Percentiles rank a stretch among this genome's conserved stretches.
Conservation (phyloP, 2,113 vertebrate genomes). For the Sebastes schlegelii region DNA sequence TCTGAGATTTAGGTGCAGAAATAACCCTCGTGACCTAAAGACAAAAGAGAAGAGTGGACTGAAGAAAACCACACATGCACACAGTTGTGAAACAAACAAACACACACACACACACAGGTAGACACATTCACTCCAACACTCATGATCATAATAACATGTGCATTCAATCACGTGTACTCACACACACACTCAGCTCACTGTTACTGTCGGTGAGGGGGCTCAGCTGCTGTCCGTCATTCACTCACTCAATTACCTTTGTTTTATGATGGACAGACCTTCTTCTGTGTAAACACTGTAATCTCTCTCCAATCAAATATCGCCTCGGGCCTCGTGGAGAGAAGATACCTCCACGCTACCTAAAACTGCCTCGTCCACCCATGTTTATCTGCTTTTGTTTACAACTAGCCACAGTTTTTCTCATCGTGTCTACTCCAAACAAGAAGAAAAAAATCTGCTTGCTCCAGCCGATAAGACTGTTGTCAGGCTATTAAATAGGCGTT, state of each 20-base stretch:
- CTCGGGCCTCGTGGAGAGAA: not conserved
- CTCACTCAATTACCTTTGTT: constrained; percentile 40
- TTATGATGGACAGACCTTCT: constrained; percentile 46
- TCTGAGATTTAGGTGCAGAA: not conserved
- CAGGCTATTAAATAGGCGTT: no score
- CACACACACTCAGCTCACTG: not conserved
- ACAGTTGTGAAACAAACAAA: not conserved
- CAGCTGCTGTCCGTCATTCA: constrained; percentile 18
- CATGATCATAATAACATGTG: not conserved
- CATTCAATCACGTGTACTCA: not conserved
- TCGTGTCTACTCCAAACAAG: not conserved
- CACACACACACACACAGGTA: not conserved
- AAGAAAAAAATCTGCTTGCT: not conserved
- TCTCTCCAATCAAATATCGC: constrained; percentile 57
- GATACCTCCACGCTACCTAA: constrained; percentile 16
- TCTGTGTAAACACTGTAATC: constrained; percentile 52
- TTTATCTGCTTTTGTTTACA: constrained; percentile 31
- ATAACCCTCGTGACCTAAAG: not conserved
- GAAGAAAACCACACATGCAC: not conserved
- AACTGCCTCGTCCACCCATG: not conserved
- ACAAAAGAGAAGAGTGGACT: not conserved
- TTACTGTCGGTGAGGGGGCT: not conserved
- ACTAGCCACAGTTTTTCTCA: not conserved
- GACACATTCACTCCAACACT: not conserved
- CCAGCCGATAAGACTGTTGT: no score